Percentiles rank a stretch among this genome's conserved stretches.
phyloP scores from a whole-genome alignment of 2,888 invertebrate genomes.

The Drosophila suboccidentalis region DNA sequence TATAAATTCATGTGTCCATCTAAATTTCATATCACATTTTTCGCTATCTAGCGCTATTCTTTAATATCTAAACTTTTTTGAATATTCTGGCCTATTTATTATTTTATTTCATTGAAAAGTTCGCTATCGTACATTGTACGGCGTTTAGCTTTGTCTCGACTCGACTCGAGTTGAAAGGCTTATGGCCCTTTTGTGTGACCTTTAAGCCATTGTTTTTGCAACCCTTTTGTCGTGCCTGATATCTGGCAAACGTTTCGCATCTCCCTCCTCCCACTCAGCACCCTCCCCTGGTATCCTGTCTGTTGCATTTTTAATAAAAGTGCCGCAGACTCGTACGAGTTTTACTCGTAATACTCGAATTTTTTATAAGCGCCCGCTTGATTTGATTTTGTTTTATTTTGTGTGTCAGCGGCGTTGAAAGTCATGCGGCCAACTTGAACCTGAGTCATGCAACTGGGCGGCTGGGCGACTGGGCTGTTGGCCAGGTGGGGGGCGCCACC shows the following conservation, averaged over 20 bases:
- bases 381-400: slow-evolving; percentile 61
- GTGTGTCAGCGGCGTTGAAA: slow-evolving; percentile 68
- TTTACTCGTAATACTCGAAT: slow-evolving; percentile 46
- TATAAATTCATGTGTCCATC: neutral
- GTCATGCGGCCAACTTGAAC: slow-evolving; percentile 78
- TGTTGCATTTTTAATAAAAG: slow-evolving; percentile 60
- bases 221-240: slow-evolving; percentile 33
- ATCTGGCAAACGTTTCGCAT: slow-evolving; percentile 25
- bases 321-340: slow-evolving; percentile 30
- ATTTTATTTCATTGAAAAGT: slow-evolving; percentile 4
- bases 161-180: slow-evolving; percentile 8
- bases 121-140: neutral
- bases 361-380: slow-evolving; percentile 53
- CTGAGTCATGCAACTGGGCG: slow-evolving; percentile 73
- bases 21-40: neutral
- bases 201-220: slow-evolving; percentile 41
- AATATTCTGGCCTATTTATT: slow-evolving; percentile 13
- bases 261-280: neutral
- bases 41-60: neutral
- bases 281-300: slow-evolving; percentile 7
- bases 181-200: slow-evolving; percentile 23
- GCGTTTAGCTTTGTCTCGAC: slow-evolving; percentile 8
- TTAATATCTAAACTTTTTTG: neutral
- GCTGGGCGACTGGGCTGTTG: slow-evolving; percentile 6
- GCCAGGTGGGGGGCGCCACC: slow-evolving; percentile 51